Percentiles rank a stretch among this genome's conserved stretches.
These are phyloP conservation scores for Trichoplusia ni DNA, from an alignment of 1,140 invertebrate species.

Conservation along the genomic window DNA sequence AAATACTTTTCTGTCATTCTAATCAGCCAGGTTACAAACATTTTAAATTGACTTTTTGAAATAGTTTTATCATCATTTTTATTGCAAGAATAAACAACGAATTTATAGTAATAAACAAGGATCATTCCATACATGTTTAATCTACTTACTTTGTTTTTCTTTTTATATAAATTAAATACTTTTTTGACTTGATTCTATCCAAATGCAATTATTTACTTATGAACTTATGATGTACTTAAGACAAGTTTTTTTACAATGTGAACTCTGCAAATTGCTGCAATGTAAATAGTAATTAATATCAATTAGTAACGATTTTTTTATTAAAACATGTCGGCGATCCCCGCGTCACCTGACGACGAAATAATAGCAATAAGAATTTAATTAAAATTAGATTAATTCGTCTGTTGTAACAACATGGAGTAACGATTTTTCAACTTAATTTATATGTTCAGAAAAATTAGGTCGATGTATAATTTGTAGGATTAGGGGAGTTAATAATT, in stretches of 20 bases:
- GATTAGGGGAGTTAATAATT: conserved; percentile 68
- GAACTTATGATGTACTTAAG: conserved; percentile 32
- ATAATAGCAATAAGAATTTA: conserved; percentile 54
- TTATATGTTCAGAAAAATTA: conserved; percentile 66
- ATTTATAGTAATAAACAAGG: conserved; percentile 17
- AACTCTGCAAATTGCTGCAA: conserved; percentile 19
- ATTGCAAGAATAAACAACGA: conserved; percentile 20
- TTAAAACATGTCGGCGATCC: conserved; percentile 15
- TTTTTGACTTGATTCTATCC: not conserved
- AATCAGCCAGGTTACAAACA: not conserved
- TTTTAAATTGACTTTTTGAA: not conserved
- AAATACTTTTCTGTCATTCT: not conserved
- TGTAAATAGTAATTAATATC: conserved; percentile 28
- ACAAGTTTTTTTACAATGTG: conserved; percentile 9
- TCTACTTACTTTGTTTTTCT: not conserved
- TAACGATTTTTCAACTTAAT: conserved; percentile 67
- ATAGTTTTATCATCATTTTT: not conserved
- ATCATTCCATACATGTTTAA: not conserved
- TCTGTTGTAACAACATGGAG: conserved; percentile 29
- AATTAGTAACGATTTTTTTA: conserved; percentile 21
- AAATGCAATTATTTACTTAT: not conserved
- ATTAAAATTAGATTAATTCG: conserved; percentile 28
- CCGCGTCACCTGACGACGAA: conserved; percentile 18
- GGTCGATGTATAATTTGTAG: conserved; percentile 73
- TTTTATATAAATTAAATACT: not conserved